These are phyloP conservation scores for Philaenus spumarius DNA, from an alignment of 1,140 invertebrate genomes.

Conservation along the genomic window DNA sequence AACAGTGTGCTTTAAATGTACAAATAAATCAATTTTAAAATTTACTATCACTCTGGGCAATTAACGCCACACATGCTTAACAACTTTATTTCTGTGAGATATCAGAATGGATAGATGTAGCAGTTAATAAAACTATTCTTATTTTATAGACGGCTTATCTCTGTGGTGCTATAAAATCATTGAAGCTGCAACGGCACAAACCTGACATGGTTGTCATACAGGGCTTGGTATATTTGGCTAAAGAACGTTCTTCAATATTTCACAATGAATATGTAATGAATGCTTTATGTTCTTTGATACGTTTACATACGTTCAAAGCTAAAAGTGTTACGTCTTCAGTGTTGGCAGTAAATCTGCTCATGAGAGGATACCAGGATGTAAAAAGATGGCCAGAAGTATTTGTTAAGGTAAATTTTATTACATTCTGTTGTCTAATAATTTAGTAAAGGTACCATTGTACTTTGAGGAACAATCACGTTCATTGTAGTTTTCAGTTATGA, in stretches of 20 bases:
- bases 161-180: slow-evolving; percentile 55
- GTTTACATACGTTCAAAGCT: slow-evolving; percentile 59
- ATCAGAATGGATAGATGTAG: slow-evolving; percentile 7
- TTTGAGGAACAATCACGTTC: too few relatives aligned
- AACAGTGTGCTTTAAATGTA: too few relatives aligned
- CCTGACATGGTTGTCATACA: slow-evolving; percentile 72
- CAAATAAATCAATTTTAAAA: slow-evolving; percentile 5
- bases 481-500: too few relatives aligned
- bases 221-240: slow-evolving; percentile 72
- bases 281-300: slow-evolving; percentile 74
- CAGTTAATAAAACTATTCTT: slow-evolving; percentile 13
- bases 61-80: not conserved
- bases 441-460: too few relatives aligned
- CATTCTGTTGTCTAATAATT: too few relatives aligned
- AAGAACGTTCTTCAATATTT: slow-evolving; percentile 71
- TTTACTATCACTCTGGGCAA: not conserved
- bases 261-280: slow-evolving; percentile 70
- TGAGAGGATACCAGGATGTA: slow-evolving; percentile 69
- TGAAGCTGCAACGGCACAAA: slow-evolving; percentile 64
- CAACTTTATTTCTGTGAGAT: not conserved
- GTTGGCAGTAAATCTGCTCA: slow-evolving; percentile 77
- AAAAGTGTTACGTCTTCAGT: slow-evolving; percentile 80
- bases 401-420: slow-evolving; percentile 50
- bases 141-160: slow-evolving; percentile 38
- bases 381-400: slow-evolving; percentile 72